phyloP scores from a whole-genome alignment of 2,888 invertebrate genomes.

The Andricus curvator region DNA sequence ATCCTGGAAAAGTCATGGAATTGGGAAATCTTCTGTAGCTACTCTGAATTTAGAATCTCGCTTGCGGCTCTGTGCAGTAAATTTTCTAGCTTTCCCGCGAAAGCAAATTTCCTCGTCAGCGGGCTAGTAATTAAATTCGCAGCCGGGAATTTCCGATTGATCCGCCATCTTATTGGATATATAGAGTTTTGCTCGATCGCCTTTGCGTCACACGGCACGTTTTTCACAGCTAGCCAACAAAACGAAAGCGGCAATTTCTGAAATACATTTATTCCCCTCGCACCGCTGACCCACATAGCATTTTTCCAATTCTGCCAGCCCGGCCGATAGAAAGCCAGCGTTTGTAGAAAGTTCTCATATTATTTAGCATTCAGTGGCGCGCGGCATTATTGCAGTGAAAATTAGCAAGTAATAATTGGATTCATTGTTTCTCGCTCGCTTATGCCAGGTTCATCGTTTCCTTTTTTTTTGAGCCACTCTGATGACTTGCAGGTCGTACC shows the following conservation, averaged over 20 bases:
- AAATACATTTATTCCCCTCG: constrained; percentile 66
- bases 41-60: background rate
- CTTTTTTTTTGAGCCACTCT: constrained; percentile 29
- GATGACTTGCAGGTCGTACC: background rate
- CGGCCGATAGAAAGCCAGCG: constrained; percentile 59
- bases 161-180: constrained; percentile 3
- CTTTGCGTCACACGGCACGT: constrained; percentile 51
- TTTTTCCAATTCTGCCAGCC: constrained; percentile 69
- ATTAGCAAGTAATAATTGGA: constrained; percentile 67
- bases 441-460: constrained; percentile 40
- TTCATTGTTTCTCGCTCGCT: constrained; percentile 55
- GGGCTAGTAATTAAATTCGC: constrained; percentile 25
- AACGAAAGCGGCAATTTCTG: constrained; percentile 70
- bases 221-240: constrained; percentile 54
- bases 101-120: background rate
- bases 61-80: background rate
- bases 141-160: constrained; percentile 44
- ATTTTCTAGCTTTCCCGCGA: background rate
- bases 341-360: constrained; percentile 74
- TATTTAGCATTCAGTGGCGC: constrained; percentile 69
- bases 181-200: constrained; percentile 46
- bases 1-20: no score
- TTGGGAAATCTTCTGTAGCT: no score
- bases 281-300: constrained; percentile 71
- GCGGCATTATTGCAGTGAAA: constrained; percentile 65